Evolutionary conservation across 1,140 invertebrate genomes (phyloP).

Genomic region (Laodelphax striatellus): DNA sequence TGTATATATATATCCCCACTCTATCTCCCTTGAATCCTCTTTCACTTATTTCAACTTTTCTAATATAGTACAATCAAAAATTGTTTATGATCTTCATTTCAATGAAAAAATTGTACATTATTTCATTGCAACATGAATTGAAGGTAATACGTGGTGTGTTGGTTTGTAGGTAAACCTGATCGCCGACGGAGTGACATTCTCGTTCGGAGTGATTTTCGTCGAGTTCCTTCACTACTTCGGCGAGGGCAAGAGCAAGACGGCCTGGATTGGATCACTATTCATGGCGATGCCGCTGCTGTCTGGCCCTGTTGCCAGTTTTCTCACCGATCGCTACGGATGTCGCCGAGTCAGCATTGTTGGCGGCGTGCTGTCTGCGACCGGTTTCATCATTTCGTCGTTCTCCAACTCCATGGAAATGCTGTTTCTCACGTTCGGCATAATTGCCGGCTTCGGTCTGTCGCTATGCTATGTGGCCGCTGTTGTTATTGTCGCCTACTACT

Average conservation of each 20-base stretch:
- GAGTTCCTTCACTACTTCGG: slow-evolving; percentile 70
- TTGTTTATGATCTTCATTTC: too few species aligned
- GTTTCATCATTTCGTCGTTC: slow-evolving; percentile 72
- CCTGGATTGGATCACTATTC: slow-evolving; percentile 80
- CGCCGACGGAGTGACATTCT: slow-evolving; percentile 79
- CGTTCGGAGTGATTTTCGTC: slow-evolving; percentile 71
- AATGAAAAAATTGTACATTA: too few species aligned
- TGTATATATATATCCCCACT: too few species aligned
- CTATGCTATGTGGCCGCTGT: slow-evolving; percentile 81
- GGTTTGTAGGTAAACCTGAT: slow-evolving; percentile 75
- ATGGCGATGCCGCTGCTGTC: slow-evolving; percentile 82
- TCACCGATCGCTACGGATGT: slow-evolving; percentile 61
- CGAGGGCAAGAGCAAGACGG: slow-evolving; percentile 67
- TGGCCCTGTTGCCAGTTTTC: slow-evolving; percentile 76
- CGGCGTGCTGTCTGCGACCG: slow-evolving; percentile 58
- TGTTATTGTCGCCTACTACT: slow-evolving; percentile 93
- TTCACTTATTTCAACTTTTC: too few species aligned
- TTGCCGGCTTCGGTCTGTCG: slow-evolving; percentile 77
- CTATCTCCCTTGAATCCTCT: too few species aligned
- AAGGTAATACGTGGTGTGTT: slow-evolving; percentile 33
- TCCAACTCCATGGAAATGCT: slow-evolving; percentile 63
- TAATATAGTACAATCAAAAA: too few species aligned
- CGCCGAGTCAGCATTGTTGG: slow-evolving; percentile 36
- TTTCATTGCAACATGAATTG: too few species aligned
- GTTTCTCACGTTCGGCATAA: slow-evolving; percentile 73